Base-by-base conservation (phyloP, 2,888 invertebrate genomes). In the Venusia cambrica region DNA sequence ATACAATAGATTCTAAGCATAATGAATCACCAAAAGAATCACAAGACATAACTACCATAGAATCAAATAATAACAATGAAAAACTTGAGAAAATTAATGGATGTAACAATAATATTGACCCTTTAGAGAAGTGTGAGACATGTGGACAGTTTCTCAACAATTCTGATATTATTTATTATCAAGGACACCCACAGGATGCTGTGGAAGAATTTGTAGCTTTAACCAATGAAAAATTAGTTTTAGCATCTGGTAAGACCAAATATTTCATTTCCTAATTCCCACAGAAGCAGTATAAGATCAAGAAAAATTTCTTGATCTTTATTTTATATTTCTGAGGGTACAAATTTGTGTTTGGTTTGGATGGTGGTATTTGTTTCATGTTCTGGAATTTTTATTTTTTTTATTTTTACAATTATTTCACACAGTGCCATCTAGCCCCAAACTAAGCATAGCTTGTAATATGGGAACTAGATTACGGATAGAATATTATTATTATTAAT, bases 181-280 rank as follows among this genome's bases (percentile, higher is more conserved):
- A 90, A 56, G 94, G 94, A n/a, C 94, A 94, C 71, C 92, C 93
- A 21, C 91, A 92, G 54, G 87, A 92, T 70, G 91, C 94, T 27
- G 89, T 91, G 26, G 94, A 94, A 62, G 95, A 95, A 73, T 92
- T 89, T 64, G 87, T 94, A 42, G 92, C 93, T 8, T 84, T 95
- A 41, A 93, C 92, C 5, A 90, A 94, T 84, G 92, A 93, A 17
- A 92, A 90, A 66, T 74, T 95, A 42, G 90, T 92, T 7, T 73
- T 94, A 37, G 92, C 93, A 54, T 92, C 91, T 49, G 94, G 93
- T 57, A 85, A 90, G 48, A 45, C n/a, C n/a, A n/a, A n/a, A n/a
- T n/a, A n/a, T n/a, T n/a, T n/a, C n/a, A n/a, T n/a, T n/a, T n/a
- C n/a, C n/a, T n/a, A n/a, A n/a, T n/a, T n/a, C n/a, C n/a, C n/a